phyloP scores from a whole-genome alignment of 2,113 vertebrate genomes.

The Sebastes schlegelii region DNA sequence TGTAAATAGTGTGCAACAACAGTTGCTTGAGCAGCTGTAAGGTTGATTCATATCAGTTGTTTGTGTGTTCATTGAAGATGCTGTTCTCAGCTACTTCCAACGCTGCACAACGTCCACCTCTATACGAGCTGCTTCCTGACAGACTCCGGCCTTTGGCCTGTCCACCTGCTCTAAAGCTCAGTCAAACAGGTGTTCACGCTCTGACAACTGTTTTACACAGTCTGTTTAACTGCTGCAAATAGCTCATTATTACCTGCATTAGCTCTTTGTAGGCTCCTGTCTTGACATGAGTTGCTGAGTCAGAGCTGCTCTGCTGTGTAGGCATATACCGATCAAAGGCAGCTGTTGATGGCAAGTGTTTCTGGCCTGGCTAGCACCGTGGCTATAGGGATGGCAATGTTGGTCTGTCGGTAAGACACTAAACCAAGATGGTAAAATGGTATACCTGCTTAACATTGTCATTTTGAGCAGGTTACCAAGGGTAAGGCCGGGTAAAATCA shows the following conservation, averaged over 20 bases:
- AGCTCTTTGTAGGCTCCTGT: constrained; percentile 26
- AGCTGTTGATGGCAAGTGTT: constrained; percentile 36
- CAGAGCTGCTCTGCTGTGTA: constrained; percentile 1
- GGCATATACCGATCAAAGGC: not conserved
- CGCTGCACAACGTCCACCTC: constrained; percentile 11
- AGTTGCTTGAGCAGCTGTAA: constrained; percentile 71
- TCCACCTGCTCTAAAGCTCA: constrained; percentile 74
- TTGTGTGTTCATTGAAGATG: constrained; percentile 44
- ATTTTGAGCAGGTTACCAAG: not conserved
- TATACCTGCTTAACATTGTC: not conserved
- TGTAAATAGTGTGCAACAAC: constrained; percentile 55
- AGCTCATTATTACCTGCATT: constrained; percentile 61
- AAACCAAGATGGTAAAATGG: not conserved
- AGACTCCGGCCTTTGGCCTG: constrained; percentile 54
- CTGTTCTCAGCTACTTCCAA: constrained; percentile 33
- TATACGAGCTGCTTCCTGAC: constrained; percentile 42
- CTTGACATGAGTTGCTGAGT: constrained; percentile 57
- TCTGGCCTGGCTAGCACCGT: not conserved
- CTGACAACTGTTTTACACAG: constrained; percentile 19
- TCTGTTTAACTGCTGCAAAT: constrained; percentile 58
- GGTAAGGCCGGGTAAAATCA: not conserved
- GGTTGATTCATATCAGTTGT: constrained; percentile 60
- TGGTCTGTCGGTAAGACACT: not conserved
- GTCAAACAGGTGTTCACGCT: constrained; percentile 75
- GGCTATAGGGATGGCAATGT: no score